Evolutionary conservation across 1,140 invertebrate species (phyloP).

Genomic region (Atta colombica): DNA sequence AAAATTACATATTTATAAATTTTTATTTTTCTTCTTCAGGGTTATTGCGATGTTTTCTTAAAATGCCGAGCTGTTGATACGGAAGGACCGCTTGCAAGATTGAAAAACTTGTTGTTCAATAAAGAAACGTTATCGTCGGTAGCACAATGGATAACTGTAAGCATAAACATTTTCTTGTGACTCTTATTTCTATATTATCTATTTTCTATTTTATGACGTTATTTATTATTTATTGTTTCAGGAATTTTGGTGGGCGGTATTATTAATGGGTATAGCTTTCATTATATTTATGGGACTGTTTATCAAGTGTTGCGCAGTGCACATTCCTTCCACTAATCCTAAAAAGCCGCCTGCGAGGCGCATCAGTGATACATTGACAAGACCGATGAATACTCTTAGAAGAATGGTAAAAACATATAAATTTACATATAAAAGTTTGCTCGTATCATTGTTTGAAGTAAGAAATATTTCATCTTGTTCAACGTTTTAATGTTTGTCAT

Average conservation of each 20-base stretch:
- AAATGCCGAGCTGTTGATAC: constrained; percentile 99
- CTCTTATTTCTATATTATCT: not conserved
- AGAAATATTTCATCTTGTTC: not conserved
- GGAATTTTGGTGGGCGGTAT: constrained; percentile 99
- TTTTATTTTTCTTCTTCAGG: constrained; percentile 85
- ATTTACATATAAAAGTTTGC: constrained; percentile 1
- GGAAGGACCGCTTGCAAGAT: constrained; percentile 97
- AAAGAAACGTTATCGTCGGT: constrained; percentile 94
- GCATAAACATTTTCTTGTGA: constrained; percentile 53
- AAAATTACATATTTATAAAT: not conserved
- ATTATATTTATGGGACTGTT: constrained; percentile 99
- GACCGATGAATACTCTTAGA: constrained; percentile 95
- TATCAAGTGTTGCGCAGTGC: constrained; percentile 99
- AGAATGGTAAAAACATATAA: constrained; percentile 89
- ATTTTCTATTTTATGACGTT: not conserved
- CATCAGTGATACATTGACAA: constrained; percentile 94
- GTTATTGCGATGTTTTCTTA: constrained; percentile 99
- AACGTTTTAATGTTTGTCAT: not conserved
- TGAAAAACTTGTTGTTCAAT: constrained; percentile 99
- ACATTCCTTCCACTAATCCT: constrained; percentile 99
- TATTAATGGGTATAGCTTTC: constrained; percentile 96
- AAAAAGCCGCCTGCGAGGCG: constrained; percentile 95
- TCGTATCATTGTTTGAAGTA: not conserved
- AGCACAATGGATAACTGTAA: constrained; percentile 95
- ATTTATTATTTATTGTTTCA: constrained; percentile 81